These are phyloP conservation scores for Sarcophaga peregrina DNA, from an alignment of 1,140 invertebrate species.

Conservation along the genomic window DNA sequence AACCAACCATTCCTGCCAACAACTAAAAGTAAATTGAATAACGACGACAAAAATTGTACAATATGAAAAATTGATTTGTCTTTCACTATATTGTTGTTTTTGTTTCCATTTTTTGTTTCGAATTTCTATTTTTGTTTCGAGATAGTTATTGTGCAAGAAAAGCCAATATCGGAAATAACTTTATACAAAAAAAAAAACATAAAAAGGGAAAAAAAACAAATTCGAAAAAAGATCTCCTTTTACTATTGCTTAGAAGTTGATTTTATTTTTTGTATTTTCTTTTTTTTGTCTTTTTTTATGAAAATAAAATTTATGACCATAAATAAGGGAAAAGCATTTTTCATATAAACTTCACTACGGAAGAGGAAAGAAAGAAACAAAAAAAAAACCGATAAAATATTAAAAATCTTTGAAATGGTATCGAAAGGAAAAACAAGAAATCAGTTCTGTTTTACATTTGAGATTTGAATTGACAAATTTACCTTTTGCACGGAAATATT, in stretches of 20 bases:
- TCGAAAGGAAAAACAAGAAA: not conserved
- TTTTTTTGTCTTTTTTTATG: no score
- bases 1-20: not conserved
- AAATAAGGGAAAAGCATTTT: not conserved
- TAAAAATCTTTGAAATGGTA: not conserved
- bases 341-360: not conserved
- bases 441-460: no score
- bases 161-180: not conserved
- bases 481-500: no score
- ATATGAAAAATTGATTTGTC: conserved; percentile 35
- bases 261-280: not conserved
- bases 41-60: conserved; percentile 26
- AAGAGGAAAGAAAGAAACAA: not conserved
- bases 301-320: conserved; percentile 8
- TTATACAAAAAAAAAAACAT: not conserved
- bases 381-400: not conserved
- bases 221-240: not conserved
- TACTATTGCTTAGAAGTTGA: not conserved
- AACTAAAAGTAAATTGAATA: conserved; percentile 30
- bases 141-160: not conserved
- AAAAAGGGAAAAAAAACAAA: not conserved
- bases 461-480: no score
- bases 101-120: not conserved
- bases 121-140: no score
- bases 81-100: not conserved